phyloP scores from a whole-genome alignment of 2,888 invertebrate species.

The Dastarcus helophoroides region DNA sequence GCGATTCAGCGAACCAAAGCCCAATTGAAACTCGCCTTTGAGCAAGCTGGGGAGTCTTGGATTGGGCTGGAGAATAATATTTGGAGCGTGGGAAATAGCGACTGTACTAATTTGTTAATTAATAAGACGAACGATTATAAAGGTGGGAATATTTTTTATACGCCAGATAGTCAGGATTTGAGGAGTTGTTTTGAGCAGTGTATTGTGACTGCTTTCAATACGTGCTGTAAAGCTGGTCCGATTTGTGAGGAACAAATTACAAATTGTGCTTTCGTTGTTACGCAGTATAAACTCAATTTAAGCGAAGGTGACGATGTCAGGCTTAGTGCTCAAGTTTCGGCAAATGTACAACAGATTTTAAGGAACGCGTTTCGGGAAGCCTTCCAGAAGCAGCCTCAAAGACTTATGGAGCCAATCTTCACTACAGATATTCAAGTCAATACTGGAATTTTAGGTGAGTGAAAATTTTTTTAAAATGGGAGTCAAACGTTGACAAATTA shows the following conservation, averaged over 20 bases:
- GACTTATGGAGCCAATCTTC: slow-evolving; percentile 91
- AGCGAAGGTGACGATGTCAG: slow-evolving; percentile 26
- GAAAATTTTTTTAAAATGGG: slow-evolving; percentile 6
- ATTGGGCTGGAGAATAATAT: slow-evolving; percentile 46
- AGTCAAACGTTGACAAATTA: no score
- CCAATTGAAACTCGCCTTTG: slow-evolving; percentile 39
- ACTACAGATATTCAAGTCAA: slow-evolving; percentile 33
- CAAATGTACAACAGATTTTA: slow-evolving; percentile 23
- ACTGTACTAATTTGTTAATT: slow-evolving; percentile 80
- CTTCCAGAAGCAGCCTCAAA: slow-evolving; percentile 78
- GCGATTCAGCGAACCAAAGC: slow-evolving; percentile 33
- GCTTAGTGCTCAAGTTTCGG: slow-evolving; percentile 14
- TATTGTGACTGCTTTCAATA: slow-evolving; percentile 77
- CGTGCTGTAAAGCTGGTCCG: slow-evolving; percentile 77
- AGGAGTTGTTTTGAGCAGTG: slow-evolving; percentile 60
- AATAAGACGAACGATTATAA: slow-evolving; percentile 64
- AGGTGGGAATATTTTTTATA: slow-evolving; percentile 44
- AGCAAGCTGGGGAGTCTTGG: slow-evolving; percentile 20
- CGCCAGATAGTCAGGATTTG: slow-evolving; percentile 37
- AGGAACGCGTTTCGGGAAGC: slow-evolving; percentile 67
- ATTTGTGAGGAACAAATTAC: slow-evolving; percentile 95
- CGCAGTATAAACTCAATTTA: slow-evolving; percentile 60
- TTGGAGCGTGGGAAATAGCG: slow-evolving; percentile 89
- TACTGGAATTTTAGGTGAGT: slow-evolving; percentile 23
- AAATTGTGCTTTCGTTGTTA: slow-evolving; percentile 84